Base-by-base conservation (phyloP, 2,113 vertebrate genomes). In the Ophiodon elongatus region DNA sequence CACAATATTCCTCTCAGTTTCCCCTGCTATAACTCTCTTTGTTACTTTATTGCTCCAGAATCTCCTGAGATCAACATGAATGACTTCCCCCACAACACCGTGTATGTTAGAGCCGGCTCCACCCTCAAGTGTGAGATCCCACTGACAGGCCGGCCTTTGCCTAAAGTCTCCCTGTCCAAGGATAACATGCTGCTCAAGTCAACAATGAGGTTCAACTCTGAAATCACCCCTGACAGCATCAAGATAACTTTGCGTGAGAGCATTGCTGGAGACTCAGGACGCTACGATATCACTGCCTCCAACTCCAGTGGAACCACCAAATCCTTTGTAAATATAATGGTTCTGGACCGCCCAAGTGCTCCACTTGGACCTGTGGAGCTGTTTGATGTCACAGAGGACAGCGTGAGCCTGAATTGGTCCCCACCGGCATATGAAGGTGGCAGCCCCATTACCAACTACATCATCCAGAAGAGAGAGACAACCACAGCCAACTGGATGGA, bases 91-190 rank as follows among this genome's bases (percentile, higher is more conserved):
- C 97, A 97, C 85, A 97, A 99, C 80, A 99, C 97, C 13, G 96
- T 98, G 0, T 99, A 97, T 82, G 96, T 99, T 54, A 97, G 96
- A 94, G 97, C 97, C 0, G 97, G 97, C 79, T 99, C 98, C 76
- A 99, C 97, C 74, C 96, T 99, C 3, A 99, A 99, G 92, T 97
- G 97, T 93, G 98, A 99, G 91, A 99, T 99, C 85, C 98, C 97
- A 23, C 84, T 99, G 91, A 96, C 94, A 75, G 98, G 98, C 88
- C 96, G 95, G 89, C 98, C 98, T 63, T 52, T 97, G 76, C 98
- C 98, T 73, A 99, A 99, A 91, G 96, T 99, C 69, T 95, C 95
- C 21, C 93, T 99, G 76, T 97, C 96, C 76, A 98, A 96, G 95
- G 96, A 98, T 50, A 95, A 97, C 76, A 85, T 96, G 54, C 56